Conservation (phyloP, 2,888 invertebrate species). For the Andrena hattorfiana region DNA sequence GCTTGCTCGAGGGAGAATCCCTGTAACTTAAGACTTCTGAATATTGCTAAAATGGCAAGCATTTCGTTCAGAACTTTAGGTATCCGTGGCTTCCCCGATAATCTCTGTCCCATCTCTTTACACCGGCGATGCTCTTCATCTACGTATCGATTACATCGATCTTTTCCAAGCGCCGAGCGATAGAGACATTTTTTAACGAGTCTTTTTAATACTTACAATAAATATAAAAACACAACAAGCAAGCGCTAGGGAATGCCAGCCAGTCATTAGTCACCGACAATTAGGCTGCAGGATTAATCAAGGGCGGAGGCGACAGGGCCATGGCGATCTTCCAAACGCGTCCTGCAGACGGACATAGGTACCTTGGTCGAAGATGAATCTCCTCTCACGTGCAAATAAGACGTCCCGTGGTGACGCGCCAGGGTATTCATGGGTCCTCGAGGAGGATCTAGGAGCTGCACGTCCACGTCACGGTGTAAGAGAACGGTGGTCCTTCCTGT, state of each 20-base stretch:
- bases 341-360: conserved; percentile 11
- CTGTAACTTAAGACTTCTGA: neutral
- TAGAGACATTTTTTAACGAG: too few species aligned
- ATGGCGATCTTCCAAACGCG: conserved; percentile 65
- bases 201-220: neutral
- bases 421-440: conserved; percentile 68
- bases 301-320: conserved; percentile 38
- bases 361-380: conserved; percentile 66
- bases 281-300: conserved; percentile 51
- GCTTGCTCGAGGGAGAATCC: too few species aligned
- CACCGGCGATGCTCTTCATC: too few species aligned
- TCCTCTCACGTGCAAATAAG: conserved; percentile 72
- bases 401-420: conserved; percentile 67
- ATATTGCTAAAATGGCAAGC: neutral
- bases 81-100: neutral
- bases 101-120: neutral
- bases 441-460: conserved; percentile 47
- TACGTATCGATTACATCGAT: too few species aligned
- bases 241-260: neutral
- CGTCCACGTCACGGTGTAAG: conserved; percentile 60
- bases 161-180: too few species aligned
- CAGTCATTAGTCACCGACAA: conserved; percentile 46
- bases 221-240: neutral
- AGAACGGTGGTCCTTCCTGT: conserved; percentile 26
- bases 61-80: neutral